phyloP scores from a whole-genome alignment of 2,888 invertebrate genomes.

The Amblyjoppa fuscipennis region DNA sequence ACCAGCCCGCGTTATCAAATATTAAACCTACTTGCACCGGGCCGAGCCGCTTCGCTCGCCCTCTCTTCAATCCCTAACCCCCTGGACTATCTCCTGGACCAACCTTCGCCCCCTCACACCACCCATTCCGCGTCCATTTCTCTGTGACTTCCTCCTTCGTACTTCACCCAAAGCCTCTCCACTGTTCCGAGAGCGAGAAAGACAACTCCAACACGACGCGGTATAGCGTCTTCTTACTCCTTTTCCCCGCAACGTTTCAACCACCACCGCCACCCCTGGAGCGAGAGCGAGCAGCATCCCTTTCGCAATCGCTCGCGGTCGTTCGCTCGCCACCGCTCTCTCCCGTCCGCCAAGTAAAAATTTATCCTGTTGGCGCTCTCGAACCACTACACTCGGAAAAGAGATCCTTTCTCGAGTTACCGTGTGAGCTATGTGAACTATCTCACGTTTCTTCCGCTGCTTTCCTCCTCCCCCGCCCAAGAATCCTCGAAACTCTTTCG shows the following conservation, averaged over 20 bases:
- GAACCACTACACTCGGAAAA: slow-evolving; percentile 20
- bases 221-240: slow-evolving; percentile 34
- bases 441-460: slow-evolving; percentile 14
- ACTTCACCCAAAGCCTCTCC: slow-evolving; percentile 39
- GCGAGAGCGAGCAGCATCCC: slow-evolving; percentile 22
- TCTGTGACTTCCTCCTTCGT: slow-evolving; percentile 52
- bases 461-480: background rate
- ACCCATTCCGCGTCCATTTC: slow-evolving; percentile 42
- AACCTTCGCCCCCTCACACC: slow-evolving; percentile 48
- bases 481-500: slow-evolving; percentile 8
- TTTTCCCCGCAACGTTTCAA: slow-evolving; percentile 15
- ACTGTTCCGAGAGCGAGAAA: slow-evolving; percentile 47
- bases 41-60: slow-evolving; percentile 76
- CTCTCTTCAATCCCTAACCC: slow-evolving; percentile 67
- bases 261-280: background rate
- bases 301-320: slow-evolving; percentile 68
- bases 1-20: slow-evolving; percentile 85
- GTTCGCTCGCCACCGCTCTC: slow-evolving; percentile 67
- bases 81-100: slow-evolving; percentile 69
- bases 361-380: slow-evolving; percentile 61
- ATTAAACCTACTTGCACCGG: slow-evolving; percentile 84
- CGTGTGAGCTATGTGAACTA: slow-evolving; percentile 16
- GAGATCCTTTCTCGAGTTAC: slow-evolving; percentile 15
- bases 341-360: slow-evolving; percentile 58
- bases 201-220: slow-evolving; percentile 32